Evolutionary conservation across 2,888 invertebrate genomes (phyloP).

Genomic region (Malthinus seriepunctatus): DNA sequence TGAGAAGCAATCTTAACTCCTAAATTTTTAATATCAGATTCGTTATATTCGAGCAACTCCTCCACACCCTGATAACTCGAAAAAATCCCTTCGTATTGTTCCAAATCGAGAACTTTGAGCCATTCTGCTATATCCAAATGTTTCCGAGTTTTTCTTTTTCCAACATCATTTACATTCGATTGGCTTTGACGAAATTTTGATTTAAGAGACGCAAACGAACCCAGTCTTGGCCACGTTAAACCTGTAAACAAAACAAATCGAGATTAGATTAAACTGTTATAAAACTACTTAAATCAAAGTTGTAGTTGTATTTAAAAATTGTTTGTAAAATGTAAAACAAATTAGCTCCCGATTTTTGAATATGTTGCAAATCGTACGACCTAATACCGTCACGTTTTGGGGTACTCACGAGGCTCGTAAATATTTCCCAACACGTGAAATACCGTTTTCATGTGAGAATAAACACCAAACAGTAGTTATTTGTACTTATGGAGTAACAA

Average conservation of each 20-base stretch:
- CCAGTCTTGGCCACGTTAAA: constrained; percentile 48
- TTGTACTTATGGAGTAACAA: not conserved
- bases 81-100: constrained; percentile 60
- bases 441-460: too few species aligned
- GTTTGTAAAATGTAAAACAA: too few species aligned
- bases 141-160: constrained; percentile 42
- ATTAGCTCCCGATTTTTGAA: too few species aligned
- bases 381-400: too few species aligned
- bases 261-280: not conserved
- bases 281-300: too few species aligned
- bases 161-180: constrained; percentile 13
- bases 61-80: constrained; percentile 60
- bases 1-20: constrained; percentile 67
- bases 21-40: constrained; percentile 62
- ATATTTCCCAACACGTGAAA: too few species aligned
- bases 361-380: too few species aligned
- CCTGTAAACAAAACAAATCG: constrained; percentile 36
- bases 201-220: constrained; percentile 46
- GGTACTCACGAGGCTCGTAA: too few species aligned
- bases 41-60: constrained; percentile 60
- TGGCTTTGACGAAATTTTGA: constrained; percentile 40
- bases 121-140: constrained; percentile 62
- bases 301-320: too few species aligned
- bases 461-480: too few species aligned
- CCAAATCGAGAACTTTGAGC: constrained; percentile 64